A percentile compares a stretch with the other conserved stretches of the same genome.
Conservation (phyloP, 1,140 invertebrate species). For the Zaprionus ornatus region DNA sequence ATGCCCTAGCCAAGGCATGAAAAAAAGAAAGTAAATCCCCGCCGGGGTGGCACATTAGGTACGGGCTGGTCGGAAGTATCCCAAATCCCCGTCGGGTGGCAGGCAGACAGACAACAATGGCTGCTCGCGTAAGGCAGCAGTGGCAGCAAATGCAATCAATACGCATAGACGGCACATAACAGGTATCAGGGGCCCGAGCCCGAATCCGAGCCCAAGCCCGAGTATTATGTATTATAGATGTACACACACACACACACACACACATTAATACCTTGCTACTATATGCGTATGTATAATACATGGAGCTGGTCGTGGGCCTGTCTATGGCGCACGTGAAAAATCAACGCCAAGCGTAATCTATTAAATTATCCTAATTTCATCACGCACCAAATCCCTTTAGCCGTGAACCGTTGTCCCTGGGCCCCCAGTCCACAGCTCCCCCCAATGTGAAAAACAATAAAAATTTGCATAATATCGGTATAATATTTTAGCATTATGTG, state of each 20-base stretch:
- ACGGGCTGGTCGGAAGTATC: constrained; percentile 6
- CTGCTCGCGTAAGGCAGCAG: constrained; percentile 15
- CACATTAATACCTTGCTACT: not conserved
- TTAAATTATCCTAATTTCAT: constrained; percentile 83
- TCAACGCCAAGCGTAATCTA: constrained; percentile 78
- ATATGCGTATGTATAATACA: constrained; percentile 57
- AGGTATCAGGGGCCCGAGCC: constrained; percentile 59
- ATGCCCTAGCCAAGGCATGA: not conserved
- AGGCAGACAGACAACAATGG: constrained; percentile 71
- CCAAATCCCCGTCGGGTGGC: constrained; percentile 52
- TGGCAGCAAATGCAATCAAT: constrained; percentile 73
- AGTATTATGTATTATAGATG: constrained; percentile 27
- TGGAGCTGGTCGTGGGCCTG: constrained; percentile 12
- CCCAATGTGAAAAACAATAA: constrained; percentile 68
- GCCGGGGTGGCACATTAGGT: constrained; percentile 45
- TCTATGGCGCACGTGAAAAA: constrained; percentile 62
- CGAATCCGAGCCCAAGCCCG: constrained; percentile 4
- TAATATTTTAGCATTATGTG: constrained; percentile 81
- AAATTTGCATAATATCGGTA: constrained; percentile 83
- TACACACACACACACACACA: not conserved
- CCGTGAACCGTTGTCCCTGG: constrained; percentile 39
- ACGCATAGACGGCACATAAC: constrained; percentile 76
- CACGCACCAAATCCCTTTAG: constrained; percentile 81
- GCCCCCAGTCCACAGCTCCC: not conserved
- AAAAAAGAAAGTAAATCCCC: constrained; percentile 29